Evolutionary conservation across 53 echinoderm and acorn worm species (phyloP).

Genomic region (Echinarachnius parma): DNA sequence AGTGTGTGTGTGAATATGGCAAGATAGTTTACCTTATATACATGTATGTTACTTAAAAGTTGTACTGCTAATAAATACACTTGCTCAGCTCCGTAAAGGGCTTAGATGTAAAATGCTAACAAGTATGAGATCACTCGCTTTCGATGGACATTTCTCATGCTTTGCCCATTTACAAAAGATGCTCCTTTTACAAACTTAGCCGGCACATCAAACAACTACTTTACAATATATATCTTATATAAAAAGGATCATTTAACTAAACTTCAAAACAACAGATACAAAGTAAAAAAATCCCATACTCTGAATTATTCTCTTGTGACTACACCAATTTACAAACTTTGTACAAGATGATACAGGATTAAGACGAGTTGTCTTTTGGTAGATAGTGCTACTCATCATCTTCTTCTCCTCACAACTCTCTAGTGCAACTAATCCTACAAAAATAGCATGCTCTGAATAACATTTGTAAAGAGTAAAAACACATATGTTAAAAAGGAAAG

Average conservation of each 20-base stretch:
- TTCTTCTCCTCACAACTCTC: no score
- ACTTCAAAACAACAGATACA: neutral
- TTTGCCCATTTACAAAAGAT: neutral
- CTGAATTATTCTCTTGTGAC: neutral
- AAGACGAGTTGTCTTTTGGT: neutral
- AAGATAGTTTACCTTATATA: constrained; percentile 19
- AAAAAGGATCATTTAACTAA: neutral
- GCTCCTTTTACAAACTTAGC: neutral
- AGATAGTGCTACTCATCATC: no score
- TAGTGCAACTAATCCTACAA: no score
- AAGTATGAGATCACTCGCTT: no score
- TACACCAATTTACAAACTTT: neutral
- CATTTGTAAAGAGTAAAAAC: no score
- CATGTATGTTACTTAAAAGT: no score
- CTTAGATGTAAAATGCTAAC: no score
- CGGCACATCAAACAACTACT: constrained; percentile 27
- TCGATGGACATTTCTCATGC: no score
- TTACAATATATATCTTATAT: neutral
- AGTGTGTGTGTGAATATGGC: no score
- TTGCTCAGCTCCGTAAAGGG: no score
- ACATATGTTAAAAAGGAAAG: no score
- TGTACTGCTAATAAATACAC: constrained; percentile 39
- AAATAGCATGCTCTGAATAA: no score
- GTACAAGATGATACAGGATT: neutral
- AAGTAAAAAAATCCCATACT: neutral